phyloP scores from a whole-genome alignment of 1,140 invertebrate species.

The Antheraea mylitta region DNA sequence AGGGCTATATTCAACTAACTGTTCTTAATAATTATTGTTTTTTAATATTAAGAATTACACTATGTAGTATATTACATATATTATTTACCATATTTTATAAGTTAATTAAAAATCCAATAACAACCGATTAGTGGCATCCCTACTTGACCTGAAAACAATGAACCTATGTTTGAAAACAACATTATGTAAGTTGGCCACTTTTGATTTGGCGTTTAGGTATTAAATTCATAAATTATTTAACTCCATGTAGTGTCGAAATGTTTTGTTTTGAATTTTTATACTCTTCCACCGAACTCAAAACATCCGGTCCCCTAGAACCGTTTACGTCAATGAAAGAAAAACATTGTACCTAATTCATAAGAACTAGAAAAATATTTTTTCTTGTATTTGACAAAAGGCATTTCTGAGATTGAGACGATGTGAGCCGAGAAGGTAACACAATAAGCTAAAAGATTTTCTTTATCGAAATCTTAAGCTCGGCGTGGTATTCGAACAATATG shows the following conservation, averaged over 20 bases:
- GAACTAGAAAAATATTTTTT: neutral
- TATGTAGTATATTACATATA: too few species aligned
- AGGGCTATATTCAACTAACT: too few species aligned
- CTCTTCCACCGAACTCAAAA: neutral
- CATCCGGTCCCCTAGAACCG: neutral
- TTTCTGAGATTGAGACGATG: too few species aligned
- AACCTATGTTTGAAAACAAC: slow-evolving; percentile 42
- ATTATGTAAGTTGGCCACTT: slow-evolving; percentile 44
- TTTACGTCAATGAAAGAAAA: neutral
- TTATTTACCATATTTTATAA: neutral
- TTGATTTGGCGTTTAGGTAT: neutral
- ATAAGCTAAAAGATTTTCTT: too few species aligned
- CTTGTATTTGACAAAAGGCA: too few species aligned
- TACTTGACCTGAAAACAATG: slow-evolving; percentile 13
- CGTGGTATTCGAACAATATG: too few species aligned
- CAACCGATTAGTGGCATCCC: slow-evolving; percentile 4
- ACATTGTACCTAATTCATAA: neutral
- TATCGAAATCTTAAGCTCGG: too few species aligned
- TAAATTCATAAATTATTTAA: slow-evolving; percentile 30
- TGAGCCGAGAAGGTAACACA: too few species aligned
- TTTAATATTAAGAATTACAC: too few species aligned
- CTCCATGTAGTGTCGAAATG: slow-evolving; percentile 3
- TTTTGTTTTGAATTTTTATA: slow-evolving; percentile 7
- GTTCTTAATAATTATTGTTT: too few species aligned
- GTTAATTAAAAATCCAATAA: neutral